Evolutionary conservation across 1,140 invertebrate species (phyloP), one percentile per base, ranked within the genome.

Genomic region (Leptinotarsa defecta): DNA sequence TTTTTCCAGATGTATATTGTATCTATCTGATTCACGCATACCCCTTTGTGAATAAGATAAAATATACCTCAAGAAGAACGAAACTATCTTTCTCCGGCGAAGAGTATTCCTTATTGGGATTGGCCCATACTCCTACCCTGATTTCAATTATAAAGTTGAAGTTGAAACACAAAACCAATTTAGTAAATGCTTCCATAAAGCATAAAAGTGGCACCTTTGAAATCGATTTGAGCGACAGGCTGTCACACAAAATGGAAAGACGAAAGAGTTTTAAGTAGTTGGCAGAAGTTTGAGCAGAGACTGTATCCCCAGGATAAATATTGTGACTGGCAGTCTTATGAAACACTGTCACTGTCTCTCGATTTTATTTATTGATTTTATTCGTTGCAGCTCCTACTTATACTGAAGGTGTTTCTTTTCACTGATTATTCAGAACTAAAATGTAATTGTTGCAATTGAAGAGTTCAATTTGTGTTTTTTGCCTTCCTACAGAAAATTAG

Each of bases 191-290:
- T 77, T 68, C 72, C 61, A 62, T 75, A 67, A 79, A 75, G 78
- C 74, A 76, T 78, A 76, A 65, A 78, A 79, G 78, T 79, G 78
- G 69, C 79, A 79, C 75, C 73, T 81, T 71, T 77, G 74, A 63
- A 75, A 79, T 68, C 77, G 80, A 81, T 82, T 84, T 84, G 83
- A 84, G 83, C 82, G 83, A 84, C 83, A 84, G 82, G 72, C 82
- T 84, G 83, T 84, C 83, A 84, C 75, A 78, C 77, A 77, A 80
- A 82, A 82, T 84, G 83, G 82, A 80, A 84, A 83, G 83, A 81
- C 83, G 83, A 83, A 84, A 84, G 83, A 84, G 83, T 84, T 84
- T 84, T 84, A 84, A 84, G 83, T 83, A 84, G 82, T 84, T 84
- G 77, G 83, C 79, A 81, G 79, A 83, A 83, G 81, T 83, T 83